Percentiles rank a stretch among this genome's conserved stretches.
Evolutionary conservation across 37 sponge, comb jelly and placozoan species (phyloP).

Genomic region (Aplysina aerophoba): DNA sequence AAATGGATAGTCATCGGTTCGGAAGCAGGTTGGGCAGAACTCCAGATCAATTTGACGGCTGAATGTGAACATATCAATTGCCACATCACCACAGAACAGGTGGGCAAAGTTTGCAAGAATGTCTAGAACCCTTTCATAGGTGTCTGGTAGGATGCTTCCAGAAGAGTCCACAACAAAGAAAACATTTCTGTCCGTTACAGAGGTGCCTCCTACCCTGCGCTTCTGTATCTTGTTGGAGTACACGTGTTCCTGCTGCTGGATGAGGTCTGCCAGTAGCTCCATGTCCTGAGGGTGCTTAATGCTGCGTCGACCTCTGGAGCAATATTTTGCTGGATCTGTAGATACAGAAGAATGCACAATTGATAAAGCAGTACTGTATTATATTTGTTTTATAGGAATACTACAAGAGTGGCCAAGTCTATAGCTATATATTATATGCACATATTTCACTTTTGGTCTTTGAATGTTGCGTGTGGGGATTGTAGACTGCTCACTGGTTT

Average conservation of each 20-base stretch:
- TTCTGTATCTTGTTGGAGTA: background rate
- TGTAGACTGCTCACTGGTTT: too few species aligned
- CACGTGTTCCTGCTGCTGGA: background rate
- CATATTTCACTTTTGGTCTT: too few species aligned
- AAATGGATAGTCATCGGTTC: background rate
- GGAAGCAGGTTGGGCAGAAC: slow-evolving; percentile 25
- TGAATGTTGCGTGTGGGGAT: too few species aligned
- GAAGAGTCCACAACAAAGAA: slow-evolving; percentile 29
- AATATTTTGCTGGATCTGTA: too few species aligned
- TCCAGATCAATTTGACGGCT: slow-evolving; percentile 10
- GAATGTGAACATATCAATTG: background rate
- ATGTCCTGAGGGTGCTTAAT: background rate
- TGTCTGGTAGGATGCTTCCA: background rate
- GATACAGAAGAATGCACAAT: too few species aligned
- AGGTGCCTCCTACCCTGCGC: background rate
- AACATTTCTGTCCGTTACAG: slow-evolving; percentile 17
- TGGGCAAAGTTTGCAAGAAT: slow-evolving; percentile 10
- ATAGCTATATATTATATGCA: too few species aligned
- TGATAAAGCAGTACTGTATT: too few species aligned
- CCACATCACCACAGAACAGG: slow-evolving; percentile 3
- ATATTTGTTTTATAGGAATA: too few species aligned
- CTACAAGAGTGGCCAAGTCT: too few species aligned
- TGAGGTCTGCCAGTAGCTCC: slow-evolving; percentile 6
- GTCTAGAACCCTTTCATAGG: background rate
- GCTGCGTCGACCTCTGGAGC: too few species aligned